phyloP scores from a whole-genome alignment of 2,888 invertebrate genomes.

The Nomada flava region DNA sequence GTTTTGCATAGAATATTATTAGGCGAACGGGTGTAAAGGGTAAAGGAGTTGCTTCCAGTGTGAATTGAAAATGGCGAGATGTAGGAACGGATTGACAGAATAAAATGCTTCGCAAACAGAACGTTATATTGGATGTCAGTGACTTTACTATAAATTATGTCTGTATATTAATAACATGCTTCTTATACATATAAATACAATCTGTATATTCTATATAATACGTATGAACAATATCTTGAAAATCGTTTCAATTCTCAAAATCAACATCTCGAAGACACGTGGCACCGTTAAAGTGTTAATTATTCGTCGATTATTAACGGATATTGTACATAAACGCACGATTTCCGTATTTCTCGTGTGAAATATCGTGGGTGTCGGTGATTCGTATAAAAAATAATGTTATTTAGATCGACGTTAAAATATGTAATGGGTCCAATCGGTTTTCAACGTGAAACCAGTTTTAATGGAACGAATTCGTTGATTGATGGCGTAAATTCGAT shows the following conservation, averaged over 20 bases:
- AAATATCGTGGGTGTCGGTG: neutral
- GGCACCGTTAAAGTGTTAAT: neutral
- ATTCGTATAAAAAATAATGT: slow-evolving; percentile 31
- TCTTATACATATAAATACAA: slow-evolving; percentile 33
- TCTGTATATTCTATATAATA: slow-evolving; percentile 29
- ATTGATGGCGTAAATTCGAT: slow-evolving; percentile 3
- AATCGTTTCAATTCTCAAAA: neutral
- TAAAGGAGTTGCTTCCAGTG: neutral
- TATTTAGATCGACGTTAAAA: slow-evolving; percentile 10
- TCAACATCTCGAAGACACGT: neutral
- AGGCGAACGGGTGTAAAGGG: neutral
- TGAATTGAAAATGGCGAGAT: too few species aligned
- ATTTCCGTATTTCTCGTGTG: neutral
- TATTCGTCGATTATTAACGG: neutral
- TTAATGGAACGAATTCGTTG: slow-evolving; percentile 23
- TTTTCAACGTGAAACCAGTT: neutral
- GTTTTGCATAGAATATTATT: neutral
- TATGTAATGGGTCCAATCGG: neutral
- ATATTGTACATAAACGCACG: neutral
- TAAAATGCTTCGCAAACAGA: slow-evolving; percentile 3
- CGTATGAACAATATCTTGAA: slow-evolving; percentile 16
- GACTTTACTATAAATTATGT: slow-evolving; percentile 39
- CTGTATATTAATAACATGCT: slow-evolving; percentile 32
- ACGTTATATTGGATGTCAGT: slow-evolving; percentile 23
- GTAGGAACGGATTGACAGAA: neutral